phyloP scores from a whole-genome alignment of 2,797 vertebrate species.

The Hippopotamyrus pictus region DNA sequence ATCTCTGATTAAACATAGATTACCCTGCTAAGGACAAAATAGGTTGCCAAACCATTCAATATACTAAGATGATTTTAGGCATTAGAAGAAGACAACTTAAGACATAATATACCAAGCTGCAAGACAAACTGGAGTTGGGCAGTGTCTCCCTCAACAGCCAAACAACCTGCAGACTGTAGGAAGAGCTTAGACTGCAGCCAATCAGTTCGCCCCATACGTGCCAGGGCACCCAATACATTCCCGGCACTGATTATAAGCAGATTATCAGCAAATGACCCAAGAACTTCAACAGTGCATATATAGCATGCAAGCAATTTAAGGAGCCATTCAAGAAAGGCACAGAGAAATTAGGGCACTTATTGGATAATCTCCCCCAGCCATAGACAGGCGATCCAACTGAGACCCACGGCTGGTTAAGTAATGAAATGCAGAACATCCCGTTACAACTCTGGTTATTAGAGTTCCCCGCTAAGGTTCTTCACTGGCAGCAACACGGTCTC shows the following conservation, averaged over 20 bases:
- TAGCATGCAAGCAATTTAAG: not conserved
- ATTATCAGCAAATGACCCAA: not conserved
- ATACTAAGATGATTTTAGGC: not conserved
- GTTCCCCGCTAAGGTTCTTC: not conserved
- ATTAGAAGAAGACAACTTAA: not conserved
- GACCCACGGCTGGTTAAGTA: not conserved
- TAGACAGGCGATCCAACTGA: not conserved
- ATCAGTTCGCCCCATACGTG: not conserved
- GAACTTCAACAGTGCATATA: not conserved
- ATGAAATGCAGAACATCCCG: not conserved
- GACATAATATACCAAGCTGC: not conserved
- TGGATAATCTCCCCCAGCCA: not conserved
- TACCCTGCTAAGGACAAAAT: not conserved
- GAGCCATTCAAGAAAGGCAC: not conserved
- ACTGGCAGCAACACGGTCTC: not conserved
- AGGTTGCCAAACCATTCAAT: not conserved
- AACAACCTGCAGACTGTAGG: not conserved
- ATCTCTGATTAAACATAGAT: not conserved
- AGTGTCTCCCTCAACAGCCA: not conserved
- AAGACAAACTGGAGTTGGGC: not conserved
- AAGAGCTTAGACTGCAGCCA: not conserved
- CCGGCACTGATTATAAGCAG: not conserved
- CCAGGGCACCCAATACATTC: not conserved
- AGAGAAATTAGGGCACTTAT: not conserved
- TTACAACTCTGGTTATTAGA: not conserved